Conservation (phyloP, 2,888 invertebrate genomes). For the Noctua janthe region DNA sequence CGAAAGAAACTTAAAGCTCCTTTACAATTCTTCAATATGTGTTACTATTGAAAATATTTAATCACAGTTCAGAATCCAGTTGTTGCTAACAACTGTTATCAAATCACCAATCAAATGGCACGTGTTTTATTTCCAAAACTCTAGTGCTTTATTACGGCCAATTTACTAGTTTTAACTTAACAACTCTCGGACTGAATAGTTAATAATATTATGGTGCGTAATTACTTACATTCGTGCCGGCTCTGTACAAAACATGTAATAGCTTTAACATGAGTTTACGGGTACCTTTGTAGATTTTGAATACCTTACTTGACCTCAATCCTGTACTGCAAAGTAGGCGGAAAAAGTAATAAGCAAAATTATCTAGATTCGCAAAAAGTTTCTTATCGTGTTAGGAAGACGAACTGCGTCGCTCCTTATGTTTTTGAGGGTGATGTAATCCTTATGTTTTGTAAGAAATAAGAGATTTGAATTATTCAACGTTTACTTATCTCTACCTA, state of each 20-base stretch:
- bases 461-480: neutral
- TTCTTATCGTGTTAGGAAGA: slow-evolving; percentile 32
- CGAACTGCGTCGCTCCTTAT: slow-evolving; percentile 7
- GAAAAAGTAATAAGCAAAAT: slow-evolving; percentile 21
- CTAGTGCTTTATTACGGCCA: slow-evolving; percentile 66
- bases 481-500: neutral
- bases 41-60: slow-evolving; percentile 29
- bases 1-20: neutral
- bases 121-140: slow-evolving; percentile 65
- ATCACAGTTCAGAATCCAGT: slow-evolving; percentile 33
- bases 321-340: slow-evolving; percentile 21
- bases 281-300: slow-evolving; percentile 12
- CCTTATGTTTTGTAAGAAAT: slow-evolving; percentile 18
- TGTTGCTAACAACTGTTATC: slow-evolving; percentile 57
- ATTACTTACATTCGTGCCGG: slow-evolving; percentile 66
- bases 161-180: slow-evolving; percentile 72
- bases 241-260: slow-evolving; percentile 45
- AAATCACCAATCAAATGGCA: slow-evolving; percentile 57
- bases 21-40: neutral
- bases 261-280: slow-evolving; percentile 16
- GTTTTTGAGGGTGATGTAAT: slow-evolving; percentile 42
- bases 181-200: slow-evolving; percentile 69
- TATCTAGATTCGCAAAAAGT: slow-evolving; percentile 40
- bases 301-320: slow-evolving; percentile 40
- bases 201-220: slow-evolving; percentile 68